Evolutionary conservation across 2,113 vertebrate species (phyloP).

Genomic region (Calonectris borealis): DNA sequence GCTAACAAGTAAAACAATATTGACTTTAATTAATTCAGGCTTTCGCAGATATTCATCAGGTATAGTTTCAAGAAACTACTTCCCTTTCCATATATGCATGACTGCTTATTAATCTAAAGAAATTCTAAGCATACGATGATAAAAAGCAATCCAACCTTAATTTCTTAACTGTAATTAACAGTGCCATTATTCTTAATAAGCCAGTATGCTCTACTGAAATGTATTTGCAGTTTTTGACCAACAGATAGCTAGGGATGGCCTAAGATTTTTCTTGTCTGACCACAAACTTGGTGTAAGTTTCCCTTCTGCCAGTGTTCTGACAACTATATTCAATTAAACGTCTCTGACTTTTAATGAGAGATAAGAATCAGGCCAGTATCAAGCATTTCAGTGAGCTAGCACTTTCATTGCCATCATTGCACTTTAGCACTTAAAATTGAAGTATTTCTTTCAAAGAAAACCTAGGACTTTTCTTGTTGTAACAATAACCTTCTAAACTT

Average conservation of each 20-base stretch:
- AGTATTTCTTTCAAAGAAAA: not conserved
- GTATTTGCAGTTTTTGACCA: not conserved
- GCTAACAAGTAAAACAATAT: constrained; percentile 46
- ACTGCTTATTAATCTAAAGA: not conserved
- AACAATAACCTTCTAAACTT: not conserved
- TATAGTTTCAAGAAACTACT: not conserved
- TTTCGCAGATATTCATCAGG: constrained; percentile 5
- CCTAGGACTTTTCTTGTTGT: not conserved
- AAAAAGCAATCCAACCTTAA: not conserved
- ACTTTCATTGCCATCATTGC: not conserved
- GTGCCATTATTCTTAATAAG: not conserved
- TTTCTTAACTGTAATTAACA: not conserved
- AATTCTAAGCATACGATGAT: not conserved
- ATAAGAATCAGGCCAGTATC: not conserved
- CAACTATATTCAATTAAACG: not conserved
- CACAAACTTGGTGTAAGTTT: not conserved
- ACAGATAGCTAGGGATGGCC: not conserved
- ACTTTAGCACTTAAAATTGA: not conserved
- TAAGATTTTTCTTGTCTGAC: not conserved
- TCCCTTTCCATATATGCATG: not conserved
- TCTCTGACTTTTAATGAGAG: not conserved
- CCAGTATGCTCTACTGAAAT: not conserved
- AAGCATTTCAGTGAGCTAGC: not conserved
- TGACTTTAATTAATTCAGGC: constrained; percentile 4
- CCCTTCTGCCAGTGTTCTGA: not conserved